Evolutionary conservation across 2,113 vertebrate genomes (phyloP), one percentile per base, ranked within the genome.

Genomic region (Xiphophorus couchianus): DNA sequence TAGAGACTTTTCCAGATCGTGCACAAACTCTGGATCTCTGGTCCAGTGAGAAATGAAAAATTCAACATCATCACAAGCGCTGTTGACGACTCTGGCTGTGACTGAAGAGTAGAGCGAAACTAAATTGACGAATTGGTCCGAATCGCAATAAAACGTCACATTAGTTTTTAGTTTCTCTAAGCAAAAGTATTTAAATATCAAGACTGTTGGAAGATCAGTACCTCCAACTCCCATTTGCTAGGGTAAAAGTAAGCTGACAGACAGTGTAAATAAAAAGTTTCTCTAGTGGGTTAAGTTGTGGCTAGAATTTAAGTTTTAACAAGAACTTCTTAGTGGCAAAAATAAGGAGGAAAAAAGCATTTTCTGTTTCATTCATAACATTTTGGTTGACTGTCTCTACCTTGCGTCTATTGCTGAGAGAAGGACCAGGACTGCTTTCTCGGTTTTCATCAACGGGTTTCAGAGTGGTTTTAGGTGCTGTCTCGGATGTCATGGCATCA

Each of bases 371-470:
- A 8, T 5, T 12, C 28, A 28, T 28, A 25, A 12, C 28, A 30
- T 31, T 31, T 35, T 17, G 3, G 10, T 4, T 44, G 42, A 37
- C 0, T 0, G n/a, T 4, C 0, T n/a, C 22, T 87, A 92, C 94
- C 93, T 94, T 95, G 51, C 71, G 87, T 80, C 83, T 86, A 0
- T 89, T 81, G 65, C 77, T 88, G 65, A 62, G 92, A 1, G 86
- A 27, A 0, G 88, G 73, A 0, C 90, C 71, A 0, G 66, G 91
- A 68, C 84, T 44, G 14, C 82, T 17, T 0, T 51, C 73, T 80
- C 82, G 78, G 22, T 94, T 91, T 80, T 97, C 96, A 0, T 62
- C 61, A 8, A 94, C 4, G 0, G 96, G 91, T 7, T 93, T 93
- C 70, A 97, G 93, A 0, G 76, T 84, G 19, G 86, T 1, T 5